Conservation (phyloP, 2,797 vertebrate species). For the Moxostoma hubbsi region DNA sequence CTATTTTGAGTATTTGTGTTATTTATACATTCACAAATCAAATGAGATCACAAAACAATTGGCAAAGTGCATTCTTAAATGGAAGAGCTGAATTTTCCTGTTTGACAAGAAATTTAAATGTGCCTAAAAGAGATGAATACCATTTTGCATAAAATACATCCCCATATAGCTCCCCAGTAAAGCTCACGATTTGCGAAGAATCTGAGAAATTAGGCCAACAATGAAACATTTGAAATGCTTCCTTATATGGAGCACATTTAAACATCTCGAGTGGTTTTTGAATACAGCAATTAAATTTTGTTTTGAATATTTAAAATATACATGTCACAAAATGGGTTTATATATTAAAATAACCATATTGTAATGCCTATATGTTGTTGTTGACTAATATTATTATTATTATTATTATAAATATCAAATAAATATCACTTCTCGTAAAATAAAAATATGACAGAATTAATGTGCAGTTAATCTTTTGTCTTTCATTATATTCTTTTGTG, state of each 20-base stretch:
- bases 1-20: constrained; percentile 51
- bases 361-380: no score
- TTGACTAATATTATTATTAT: no score
- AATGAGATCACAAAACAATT: background rate
- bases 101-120: background rate
- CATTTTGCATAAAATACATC: background rate
- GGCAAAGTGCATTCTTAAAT: background rate
- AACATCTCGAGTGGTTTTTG: background rate
- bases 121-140: background rate
- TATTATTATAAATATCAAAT: no score
- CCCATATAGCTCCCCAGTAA: background rate
- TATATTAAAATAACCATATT: no score
- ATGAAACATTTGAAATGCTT: constrained; percentile 15
- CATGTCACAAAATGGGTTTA: no score
- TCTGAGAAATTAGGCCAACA: background rate
- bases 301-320: no score
- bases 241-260: background rate
- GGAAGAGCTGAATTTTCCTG: background rate
- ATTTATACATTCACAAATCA: constrained; percentile 24
- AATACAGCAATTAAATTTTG: no score
- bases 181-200: background rate
- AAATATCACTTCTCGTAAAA: no score
- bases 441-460: no score
- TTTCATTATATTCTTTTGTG: no score
- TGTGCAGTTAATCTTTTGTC: no score